Evolutionary conservation across 2,797 vertebrate genomes (phyloP), one percentile per base, ranked within the genome.

Genomic region (Xenops minutus): DNA sequence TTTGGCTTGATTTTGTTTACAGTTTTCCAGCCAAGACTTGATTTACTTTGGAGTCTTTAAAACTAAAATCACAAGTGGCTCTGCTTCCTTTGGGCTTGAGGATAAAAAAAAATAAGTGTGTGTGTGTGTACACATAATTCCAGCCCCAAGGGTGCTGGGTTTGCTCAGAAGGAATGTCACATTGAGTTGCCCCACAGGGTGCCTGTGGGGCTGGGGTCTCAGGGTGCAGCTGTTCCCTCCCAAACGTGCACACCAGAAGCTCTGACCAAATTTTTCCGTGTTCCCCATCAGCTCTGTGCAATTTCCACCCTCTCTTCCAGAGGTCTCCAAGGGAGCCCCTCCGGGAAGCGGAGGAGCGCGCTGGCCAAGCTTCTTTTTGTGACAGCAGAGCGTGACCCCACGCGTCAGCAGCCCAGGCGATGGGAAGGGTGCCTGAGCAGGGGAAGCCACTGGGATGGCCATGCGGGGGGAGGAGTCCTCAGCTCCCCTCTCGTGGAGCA

Each of bases 1-100:
- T 92, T 85, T 89, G 88, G 92, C 92, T 92, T 85, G 83, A 72
- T 95, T 93, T 96, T 95, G 89, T 96, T 96, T 96, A 94, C 83
- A 44, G 80, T 92, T 94, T 95, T 83, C 77, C 67, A 77, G 92
- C 95, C 88, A 97, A 90, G 89, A 86, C 88, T 86, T 92, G 54
- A 82, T 96, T 93, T 94, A 92, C 89, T 95, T 89, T 85, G 77
- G 89, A 95, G 77, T 39, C 92, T 95, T 95, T 74, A 86, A 79
- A 92, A 71, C 66, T 73, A 84, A 96, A 95, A 85, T 73, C 76
- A 55, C 63, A 75, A 90, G 77, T 84, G n/a, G 15, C 43, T 94
- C 37, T 3, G 1, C 79, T 90, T 95, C 88, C 63, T 90, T 67
- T 84, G 63, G 77, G 51, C 58, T 37, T 2, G 5, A 82, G 58